These are phyloP conservation scores for Digitonthophagus gazella DNA, from an alignment of 2,888 invertebrate species.

Conservation along the genomic window DNA sequence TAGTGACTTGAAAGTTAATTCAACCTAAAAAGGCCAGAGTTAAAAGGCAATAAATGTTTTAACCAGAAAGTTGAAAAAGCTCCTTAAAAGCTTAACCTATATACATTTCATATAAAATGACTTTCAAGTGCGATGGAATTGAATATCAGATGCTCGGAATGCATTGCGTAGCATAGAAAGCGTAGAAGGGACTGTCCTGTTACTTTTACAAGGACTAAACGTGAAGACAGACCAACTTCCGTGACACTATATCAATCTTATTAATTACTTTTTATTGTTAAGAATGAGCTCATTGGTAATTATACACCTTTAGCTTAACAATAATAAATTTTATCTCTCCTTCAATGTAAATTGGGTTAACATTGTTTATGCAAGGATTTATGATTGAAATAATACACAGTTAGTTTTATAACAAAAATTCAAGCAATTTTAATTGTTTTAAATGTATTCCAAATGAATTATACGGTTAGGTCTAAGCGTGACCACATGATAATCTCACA, in stretches of 20 bases:
- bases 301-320: background rate
- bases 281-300: background rate
- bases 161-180: background rate
- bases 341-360: no score
- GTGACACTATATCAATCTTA: background rate
- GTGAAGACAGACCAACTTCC: background rate
- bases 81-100: background rate
- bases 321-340: background rate
- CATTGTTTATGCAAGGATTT: no score
- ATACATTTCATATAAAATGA: background rate
- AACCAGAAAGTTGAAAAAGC: no score
- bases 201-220: background rate
- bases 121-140: background rate
- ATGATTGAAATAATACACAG: no score
- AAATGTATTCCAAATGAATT: no score
- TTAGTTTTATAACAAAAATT: no score
- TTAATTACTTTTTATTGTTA: background rate
- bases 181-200: background rate
- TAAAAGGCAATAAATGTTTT: no score
- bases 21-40: no score
- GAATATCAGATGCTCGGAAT: background rate
- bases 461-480: no score
- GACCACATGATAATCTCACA: no score
- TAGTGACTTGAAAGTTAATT: no score
- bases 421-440: no score